Conservation (phyloP, 2,888 invertebrate species). For the Petrolisthes manimaculis region DNA sequence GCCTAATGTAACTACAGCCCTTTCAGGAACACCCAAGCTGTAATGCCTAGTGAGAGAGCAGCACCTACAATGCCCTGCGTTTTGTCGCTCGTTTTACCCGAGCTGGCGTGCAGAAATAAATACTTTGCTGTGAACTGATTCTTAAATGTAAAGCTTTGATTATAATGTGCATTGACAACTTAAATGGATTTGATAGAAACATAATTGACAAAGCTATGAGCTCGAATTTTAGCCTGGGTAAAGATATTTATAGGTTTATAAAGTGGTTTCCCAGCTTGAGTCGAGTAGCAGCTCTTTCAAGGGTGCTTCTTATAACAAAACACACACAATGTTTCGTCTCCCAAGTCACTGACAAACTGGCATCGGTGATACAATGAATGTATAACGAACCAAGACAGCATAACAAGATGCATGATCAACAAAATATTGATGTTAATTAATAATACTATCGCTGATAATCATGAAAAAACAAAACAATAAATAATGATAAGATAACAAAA, state of each 20-base stretch:
- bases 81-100: constrained; percentile 3
- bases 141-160: background rate
- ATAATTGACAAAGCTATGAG: too few relatives aligned
- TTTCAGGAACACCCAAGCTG: constrained; percentile 15
- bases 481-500: too few relatives aligned
- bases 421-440: background rate
- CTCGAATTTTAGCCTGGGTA: too few relatives aligned
- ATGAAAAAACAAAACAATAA: background rate
- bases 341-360: too few relatives aligned
- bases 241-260: too few relatives aligned
- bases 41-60: constrained; percentile 31
- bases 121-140: background rate
- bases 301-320: too few relatives aligned
- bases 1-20: background rate
- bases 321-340: too few relatives aligned
- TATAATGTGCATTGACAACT: background rate
- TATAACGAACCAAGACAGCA: too few relatives aligned
- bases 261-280: too few relatives aligned
- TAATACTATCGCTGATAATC: background rate
- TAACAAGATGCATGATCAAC: too few relatives aligned
- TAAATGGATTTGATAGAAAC: background rate
- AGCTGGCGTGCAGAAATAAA: background rate
- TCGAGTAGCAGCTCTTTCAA: too few relatives aligned
- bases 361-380: too few relatives aligned
- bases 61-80: constrained; percentile 17